phyloP scores from a whole-genome alignment of 2,113 vertebrate species.

The Rhadina sibilatrix region DNA sequence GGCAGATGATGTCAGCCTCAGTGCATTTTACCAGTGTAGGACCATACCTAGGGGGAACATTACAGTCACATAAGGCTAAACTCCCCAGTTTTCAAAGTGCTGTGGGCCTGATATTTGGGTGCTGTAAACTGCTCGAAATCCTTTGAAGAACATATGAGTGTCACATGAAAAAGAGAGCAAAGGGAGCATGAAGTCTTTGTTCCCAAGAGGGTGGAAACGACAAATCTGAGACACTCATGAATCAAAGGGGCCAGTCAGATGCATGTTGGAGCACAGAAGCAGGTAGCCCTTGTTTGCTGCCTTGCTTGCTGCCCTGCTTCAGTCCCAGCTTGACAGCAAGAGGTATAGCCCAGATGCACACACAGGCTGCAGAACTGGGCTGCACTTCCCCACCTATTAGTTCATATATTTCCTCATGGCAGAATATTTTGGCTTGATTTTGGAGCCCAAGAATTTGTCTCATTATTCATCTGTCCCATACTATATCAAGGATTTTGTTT shows the following conservation, averaged over 20 bases:
- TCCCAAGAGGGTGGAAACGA: neutral
- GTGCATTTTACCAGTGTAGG: neutral
- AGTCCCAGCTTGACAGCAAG: neutral
- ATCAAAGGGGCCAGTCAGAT: neutral
- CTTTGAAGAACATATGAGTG: neutral
- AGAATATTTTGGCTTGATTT: neutral
- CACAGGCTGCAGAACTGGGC: neutral
- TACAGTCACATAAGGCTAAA: neutral
- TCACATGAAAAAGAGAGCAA: neutral
- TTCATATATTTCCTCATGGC: neutral
- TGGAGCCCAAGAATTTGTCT: neutral
- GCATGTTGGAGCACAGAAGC: neutral
- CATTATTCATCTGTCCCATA: neutral
- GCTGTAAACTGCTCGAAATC: neutral
- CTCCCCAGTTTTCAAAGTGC: neutral
- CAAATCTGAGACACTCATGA: neutral
- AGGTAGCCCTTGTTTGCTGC: neutral
- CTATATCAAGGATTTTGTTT: neutral
- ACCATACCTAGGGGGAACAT: neutral
- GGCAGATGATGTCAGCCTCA: constrained; percentile 8
- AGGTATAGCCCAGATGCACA: fast-evolving
- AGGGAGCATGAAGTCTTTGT: neutral
- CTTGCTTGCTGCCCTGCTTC: neutral
- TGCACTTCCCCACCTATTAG: no score
- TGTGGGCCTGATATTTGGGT: neutral